Evolutionary conservation across 2,797 vertebrate genomes (phyloP).

Genomic region (Buceros bicornis): DNA sequence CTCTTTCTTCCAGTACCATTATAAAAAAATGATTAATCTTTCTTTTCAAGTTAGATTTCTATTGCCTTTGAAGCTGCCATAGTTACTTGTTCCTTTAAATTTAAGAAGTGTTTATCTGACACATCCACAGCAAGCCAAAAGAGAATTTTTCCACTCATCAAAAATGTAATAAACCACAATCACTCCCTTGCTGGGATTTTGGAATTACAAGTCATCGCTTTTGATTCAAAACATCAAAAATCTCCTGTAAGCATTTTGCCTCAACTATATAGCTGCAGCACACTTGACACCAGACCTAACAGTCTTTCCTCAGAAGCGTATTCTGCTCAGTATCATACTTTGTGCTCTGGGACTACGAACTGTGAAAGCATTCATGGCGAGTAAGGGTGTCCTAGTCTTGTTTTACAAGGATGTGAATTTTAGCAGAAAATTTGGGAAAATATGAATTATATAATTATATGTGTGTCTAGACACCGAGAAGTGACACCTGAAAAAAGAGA

Average conservation of each 20-base stretch:
- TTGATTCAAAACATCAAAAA: slow-evolving; percentile 5
- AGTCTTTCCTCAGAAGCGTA: not conserved
- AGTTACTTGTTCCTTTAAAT: not conserved
- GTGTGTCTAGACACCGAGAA: not conserved
- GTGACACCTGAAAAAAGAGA: not conserved
- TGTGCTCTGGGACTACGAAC: rapidly evolving
- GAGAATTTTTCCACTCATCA: not conserved
- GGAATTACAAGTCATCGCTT: slow-evolving; percentile 1
- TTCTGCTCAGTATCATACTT: not conserved
- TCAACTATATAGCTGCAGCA: not conserved
- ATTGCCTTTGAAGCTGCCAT: not conserved
- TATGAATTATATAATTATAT: not conserved
- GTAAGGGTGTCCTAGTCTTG: not conserved
- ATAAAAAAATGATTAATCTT: not conserved
- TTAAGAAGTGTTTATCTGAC: not conserved
- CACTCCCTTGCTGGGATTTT: not conserved
- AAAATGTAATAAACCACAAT: not conserved
- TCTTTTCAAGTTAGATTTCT: not conserved
- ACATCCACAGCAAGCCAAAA: not conserved
- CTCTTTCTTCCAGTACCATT: not conserved
- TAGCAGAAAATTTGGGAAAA: not conserved
- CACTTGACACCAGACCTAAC: not conserved
- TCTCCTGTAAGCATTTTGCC: not conserved
- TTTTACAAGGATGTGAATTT: not conserved
- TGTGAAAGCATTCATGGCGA: not conserved